Percentiles rank a stretch among this genome's conserved stretches.
phyloP scores from a whole-genome alignment of 1,140 invertebrate species.

The Phenacoccus solenopsis region DNA sequence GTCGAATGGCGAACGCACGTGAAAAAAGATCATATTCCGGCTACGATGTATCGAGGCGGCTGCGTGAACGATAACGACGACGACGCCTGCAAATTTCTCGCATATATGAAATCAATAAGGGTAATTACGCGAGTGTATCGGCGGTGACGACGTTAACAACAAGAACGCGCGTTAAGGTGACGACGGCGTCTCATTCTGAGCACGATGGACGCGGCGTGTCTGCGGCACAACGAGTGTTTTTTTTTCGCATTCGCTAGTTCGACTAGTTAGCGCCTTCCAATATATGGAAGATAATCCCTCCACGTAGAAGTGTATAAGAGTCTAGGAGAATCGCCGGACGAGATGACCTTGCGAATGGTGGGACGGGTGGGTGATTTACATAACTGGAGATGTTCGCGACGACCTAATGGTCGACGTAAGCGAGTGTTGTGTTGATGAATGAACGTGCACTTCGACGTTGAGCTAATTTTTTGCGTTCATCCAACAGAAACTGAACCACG shows the following conservation, averaged over 20 bases:
- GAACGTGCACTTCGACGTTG: no score
- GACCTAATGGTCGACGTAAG: no score
- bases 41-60: background rate
- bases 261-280: conserved; percentile 6
- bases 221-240: background rate
- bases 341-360: no score
- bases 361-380: no score
- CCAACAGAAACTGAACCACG: background rate
- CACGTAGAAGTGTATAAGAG: no score
- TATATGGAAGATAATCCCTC: background rate
- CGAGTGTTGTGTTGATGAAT: no score
- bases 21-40: conserved; percentile 1
- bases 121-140: background rate
- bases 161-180: background rate
- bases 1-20: background rate
- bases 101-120: background rate
- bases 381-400: no score
- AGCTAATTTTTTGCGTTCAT: no score
- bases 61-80: background rate
- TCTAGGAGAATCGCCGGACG: no score
- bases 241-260: background rate
- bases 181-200: conserved; percentile 9
- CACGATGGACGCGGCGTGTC: background rate
- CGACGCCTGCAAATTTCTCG: background rate
- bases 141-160: no score